A percentile compares a stretch with the other conserved stretches of the same genome.
These are phyloP conservation scores for Lagria hirta DNA, from an alignment of 2,888 invertebrate genomes.

Conservation along the genomic window DNA sequence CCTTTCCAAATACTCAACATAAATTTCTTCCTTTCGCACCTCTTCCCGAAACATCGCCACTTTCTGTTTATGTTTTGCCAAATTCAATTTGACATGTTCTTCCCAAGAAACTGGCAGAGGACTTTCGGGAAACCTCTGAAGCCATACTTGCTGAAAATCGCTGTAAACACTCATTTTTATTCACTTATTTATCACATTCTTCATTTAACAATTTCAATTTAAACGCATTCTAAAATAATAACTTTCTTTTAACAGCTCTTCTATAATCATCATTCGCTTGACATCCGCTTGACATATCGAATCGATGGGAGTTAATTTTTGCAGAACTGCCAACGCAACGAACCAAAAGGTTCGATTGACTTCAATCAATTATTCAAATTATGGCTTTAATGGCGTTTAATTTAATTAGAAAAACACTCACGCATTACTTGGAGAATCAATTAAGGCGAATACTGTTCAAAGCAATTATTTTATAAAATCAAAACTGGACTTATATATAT, in stretches of 20 bases:
- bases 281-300: slow-evolving; percentile 13
- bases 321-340: slow-evolving; percentile 9
- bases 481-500: too few species aligned
- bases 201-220: slow-evolving; percentile 7
- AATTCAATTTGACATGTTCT: slow-evolving; percentile 87
- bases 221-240: neutral
- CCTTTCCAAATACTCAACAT: slow-evolving; percentile 85
- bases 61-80: slow-evolving; percentile 86
- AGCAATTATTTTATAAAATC: too few species aligned
- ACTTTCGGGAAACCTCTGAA: slow-evolving; percentile 87
- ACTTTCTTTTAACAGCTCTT: too few species aligned
- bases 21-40: slow-evolving; percentile 86
- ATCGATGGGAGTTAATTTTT: slow-evolving; percentile 17
- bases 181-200: slow-evolving; percentile 18
- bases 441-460: too few species aligned
- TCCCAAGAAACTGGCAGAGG: slow-evolving; percentile 90
- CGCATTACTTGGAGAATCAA: too few species aligned
- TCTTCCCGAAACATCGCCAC: slow-evolving; percentile 80
- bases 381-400: too few species aligned
- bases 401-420: too few species aligned
- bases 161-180: slow-evolving; percentile 81
- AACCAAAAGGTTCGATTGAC: slow-evolving; percentile 2
- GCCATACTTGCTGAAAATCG: slow-evolving; percentile 90
- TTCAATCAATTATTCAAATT: too few species aligned
- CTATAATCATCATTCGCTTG: neutral